Evolutionary conservation across 2,797 vertebrate genomes (phyloP).

Genomic region (Myotis planiceps): DNA sequence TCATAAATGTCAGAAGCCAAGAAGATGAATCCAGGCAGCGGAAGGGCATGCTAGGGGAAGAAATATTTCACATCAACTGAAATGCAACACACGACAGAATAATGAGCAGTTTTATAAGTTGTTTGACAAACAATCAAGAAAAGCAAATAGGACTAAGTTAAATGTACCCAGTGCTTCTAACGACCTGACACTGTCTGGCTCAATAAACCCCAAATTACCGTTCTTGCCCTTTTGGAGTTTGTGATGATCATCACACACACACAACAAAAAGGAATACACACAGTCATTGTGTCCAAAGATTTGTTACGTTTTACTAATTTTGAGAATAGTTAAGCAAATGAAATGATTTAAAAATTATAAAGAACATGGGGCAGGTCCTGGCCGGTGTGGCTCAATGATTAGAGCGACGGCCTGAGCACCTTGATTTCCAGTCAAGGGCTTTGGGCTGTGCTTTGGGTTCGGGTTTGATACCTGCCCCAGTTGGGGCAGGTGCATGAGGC

Average conservation of each 20-base stretch:
- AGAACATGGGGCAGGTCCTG: background rate
- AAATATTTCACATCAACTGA: background rate
- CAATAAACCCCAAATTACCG: background rate
- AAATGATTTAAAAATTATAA: background rate
- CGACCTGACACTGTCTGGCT: background rate
- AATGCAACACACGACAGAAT: rapidly evolving
- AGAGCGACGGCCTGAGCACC: background rate
- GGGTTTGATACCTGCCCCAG: background rate
- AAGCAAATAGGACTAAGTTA: background rate
- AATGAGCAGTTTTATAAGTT: background rate
- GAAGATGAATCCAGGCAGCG: constrained; percentile 96
- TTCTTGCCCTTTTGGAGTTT: background rate
- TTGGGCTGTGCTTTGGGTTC: too few species aligned
- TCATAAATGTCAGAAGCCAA: constrained; percentile 94
- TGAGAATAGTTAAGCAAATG: background rate
- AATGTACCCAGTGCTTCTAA: background rate
- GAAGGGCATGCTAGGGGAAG: constrained; percentile 92
- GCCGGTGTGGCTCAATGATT: background rate
- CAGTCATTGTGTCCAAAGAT: background rate
- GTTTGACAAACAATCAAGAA: background rate
- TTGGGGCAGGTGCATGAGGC: background rate
- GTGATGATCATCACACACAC: background rate
- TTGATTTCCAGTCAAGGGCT: background rate
- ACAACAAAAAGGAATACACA: background rate
- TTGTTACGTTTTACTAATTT: background rate